Percentiles rank a stretch among this genome's conserved stretches.
Evolutionary conservation across 2,113 vertebrate species (phyloP).

Genomic region (Protomyctophum bolini): DNA sequence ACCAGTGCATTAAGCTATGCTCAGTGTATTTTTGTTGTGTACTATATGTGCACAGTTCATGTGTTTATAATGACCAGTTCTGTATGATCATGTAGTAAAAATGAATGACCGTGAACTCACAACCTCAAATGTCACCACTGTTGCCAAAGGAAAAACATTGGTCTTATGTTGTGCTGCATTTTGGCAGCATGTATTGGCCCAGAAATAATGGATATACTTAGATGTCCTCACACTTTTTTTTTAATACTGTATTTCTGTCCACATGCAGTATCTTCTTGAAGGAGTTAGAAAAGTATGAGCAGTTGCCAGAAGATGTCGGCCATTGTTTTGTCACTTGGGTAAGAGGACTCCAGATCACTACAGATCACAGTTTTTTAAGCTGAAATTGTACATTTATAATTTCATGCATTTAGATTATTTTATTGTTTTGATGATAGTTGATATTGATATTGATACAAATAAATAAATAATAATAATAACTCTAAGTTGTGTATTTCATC

Average conservation of each 20-base stretch:
- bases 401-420: too few relatives aligned
- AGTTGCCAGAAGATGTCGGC: conserved; percentile 97
- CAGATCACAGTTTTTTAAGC: neutral
- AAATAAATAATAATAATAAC: neutral
- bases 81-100: too few relatives aligned
- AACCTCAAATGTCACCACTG: neutral
- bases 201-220: too few relatives aligned
- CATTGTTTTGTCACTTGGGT: conserved; percentile 99
- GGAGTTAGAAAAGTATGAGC: conserved; percentile 97
- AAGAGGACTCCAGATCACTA: conserved; percentile 46
- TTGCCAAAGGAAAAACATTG: neutral
- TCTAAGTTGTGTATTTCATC: neutral
- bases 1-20: too few relatives aligned
- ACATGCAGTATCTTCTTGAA: conserved; percentile 91
- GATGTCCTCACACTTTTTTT: neutral
- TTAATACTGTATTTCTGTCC: neutral
- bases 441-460: too few relatives aligned
- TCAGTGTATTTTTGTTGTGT: too few relatives aligned
- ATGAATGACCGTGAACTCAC: neutral
- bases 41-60: too few relatives aligned
- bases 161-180: neutral
- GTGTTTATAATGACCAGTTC: too few relatives aligned
- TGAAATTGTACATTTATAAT: too few relatives aligned
- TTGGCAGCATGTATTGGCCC: neutral
- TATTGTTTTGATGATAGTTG: too few relatives aligned